Percentiles rank a stretch among this genome's conserved stretches.
These are phyloP conservation scores for Tubiluchus corallicola DNA, from an alignment of 2,888 invertebrate genomes.

Conservation along the genomic window DNA sequence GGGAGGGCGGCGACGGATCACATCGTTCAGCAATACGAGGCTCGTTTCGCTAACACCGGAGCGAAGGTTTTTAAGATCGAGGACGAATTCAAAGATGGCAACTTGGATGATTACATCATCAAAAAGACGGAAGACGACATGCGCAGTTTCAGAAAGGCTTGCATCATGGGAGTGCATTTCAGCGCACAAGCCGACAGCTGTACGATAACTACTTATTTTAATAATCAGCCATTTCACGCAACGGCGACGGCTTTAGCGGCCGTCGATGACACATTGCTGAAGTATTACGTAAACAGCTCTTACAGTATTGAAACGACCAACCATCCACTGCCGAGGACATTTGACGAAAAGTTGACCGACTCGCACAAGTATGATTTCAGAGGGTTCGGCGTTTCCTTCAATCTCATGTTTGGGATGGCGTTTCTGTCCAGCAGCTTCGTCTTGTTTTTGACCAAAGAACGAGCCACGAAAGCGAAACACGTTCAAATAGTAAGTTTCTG, in stretches of 20 bases:
- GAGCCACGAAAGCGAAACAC: conserved; percentile 20
- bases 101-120: too few species aligned
- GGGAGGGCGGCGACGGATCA: too few species aligned
- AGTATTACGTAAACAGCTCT: too few species aligned
- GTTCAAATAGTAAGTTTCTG: conserved; percentile 25
- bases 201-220: conserved; percentile 46
- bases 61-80: too few species aligned
- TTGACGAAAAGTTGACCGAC: too few species aligned
- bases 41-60: too few species aligned
- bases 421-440: conserved; percentile 23
- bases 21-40: too few species aligned
- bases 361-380: too few species aligned
- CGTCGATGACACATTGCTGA: conserved; percentile 43
- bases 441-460: conserved; percentile 22
- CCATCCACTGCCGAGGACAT: conserved; percentile 49
- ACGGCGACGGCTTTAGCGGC: conserved; percentile 45
- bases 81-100: too few species aligned
- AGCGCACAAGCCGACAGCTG: conserved; percentile 10
- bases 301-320: conserved; percentile 37
- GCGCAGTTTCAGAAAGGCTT: conserved; percentile 25
- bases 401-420: conserved; percentile 23
- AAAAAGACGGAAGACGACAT: conserved; percentile 21
- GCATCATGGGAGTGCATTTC: conserved; percentile 24
- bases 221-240: conserved; percentile 57
- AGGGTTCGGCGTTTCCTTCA: too few species aligned